Evolutionary conservation across 1,140 invertebrate genomes (phyloP).

Genomic region (Bombyx mori): DNA sequence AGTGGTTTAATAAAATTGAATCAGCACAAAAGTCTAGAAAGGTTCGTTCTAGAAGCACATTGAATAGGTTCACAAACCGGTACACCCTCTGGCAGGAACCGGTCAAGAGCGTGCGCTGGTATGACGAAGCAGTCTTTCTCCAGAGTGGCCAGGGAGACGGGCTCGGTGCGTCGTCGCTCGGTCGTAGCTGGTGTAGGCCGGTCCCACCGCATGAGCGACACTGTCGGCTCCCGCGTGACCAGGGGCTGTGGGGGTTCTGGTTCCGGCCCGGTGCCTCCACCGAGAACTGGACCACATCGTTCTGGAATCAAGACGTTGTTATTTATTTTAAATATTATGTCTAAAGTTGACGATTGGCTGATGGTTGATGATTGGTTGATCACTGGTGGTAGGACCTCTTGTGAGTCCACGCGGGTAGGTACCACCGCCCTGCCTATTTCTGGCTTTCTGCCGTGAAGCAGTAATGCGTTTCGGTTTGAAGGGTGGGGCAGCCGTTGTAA

Average conservation of each 20-base stretch:
- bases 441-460: too few species aligned
- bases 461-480: too few species aligned
- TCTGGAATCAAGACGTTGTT: conserved; percentile 31
- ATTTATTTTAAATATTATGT: too few species aligned
- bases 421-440: too few species aligned
- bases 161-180: conserved; percentile 71
- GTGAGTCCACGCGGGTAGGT: too few species aligned
- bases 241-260: conserved; percentile 59
- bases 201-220: conserved; percentile 63
- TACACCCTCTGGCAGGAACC: conserved; percentile 88
- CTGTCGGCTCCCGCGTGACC: conserved; percentile 58
- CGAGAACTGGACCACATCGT: conserved; percentile 65
- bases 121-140: conserved; percentile 92
- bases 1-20: too few species aligned
- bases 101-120: conserved; percentile 85
- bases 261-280: conserved; percentile 48
- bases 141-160: conserved; percentile 81
- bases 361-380: too few species aligned
- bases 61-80: conserved; percentile 74
- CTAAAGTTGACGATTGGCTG: too few species aligned
- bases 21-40: too few species aligned
- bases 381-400: too few species aligned
- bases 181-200: conserved; percentile 21
- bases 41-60: too few species aligned
- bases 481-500: too few species aligned